Percentiles rank a stretch among this genome's conserved stretches.
Conservation (phyloP, 1,140 invertebrate species). For the Drosophila nikananu region DNA sequence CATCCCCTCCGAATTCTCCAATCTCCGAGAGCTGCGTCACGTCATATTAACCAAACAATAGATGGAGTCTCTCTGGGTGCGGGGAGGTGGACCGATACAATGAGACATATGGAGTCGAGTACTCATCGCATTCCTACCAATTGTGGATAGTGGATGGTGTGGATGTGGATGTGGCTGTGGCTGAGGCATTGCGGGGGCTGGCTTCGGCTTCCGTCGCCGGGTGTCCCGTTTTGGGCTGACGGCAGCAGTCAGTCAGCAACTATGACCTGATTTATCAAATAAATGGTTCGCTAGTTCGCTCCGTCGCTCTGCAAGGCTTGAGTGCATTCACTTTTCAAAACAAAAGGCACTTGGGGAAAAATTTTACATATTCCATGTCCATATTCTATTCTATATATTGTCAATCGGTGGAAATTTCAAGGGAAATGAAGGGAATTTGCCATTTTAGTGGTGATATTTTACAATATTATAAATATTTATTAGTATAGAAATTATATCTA, state of each 20-base stretch:
- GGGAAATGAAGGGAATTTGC: not conserved
- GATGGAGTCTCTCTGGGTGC: constrained; percentile 18
- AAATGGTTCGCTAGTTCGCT: constrained; percentile 61
- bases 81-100: constrained; percentile 12
- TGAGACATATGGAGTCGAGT: constrained; percentile 45
- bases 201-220: not conserved
- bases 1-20: constrained; percentile 2
- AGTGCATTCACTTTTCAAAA: constrained; percentile 77
- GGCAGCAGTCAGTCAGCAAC: constrained; percentile 66
- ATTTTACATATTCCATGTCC: not conserved
- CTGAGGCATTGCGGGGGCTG: not conserved
- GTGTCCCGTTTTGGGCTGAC: constrained; percentile 40
- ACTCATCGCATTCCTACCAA: constrained; percentile 52
- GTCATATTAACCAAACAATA: constrained; percentile 79
- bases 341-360: constrained; percentile 48
- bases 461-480: not conserved
- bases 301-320: constrained; percentile 45
- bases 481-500: not conserved
- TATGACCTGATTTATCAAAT: constrained; percentile 82
- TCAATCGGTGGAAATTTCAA: not conserved
- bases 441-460: fast-evolving
- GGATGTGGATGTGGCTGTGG: not conserved
- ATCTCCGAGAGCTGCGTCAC: constrained; percentile 53
- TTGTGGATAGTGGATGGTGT: constrained; percentile 18
- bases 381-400: not conserved